phyloP scores from a whole-genome alignment of 2,888 invertebrate species.

The Sarcophaga rosellei region DNA sequence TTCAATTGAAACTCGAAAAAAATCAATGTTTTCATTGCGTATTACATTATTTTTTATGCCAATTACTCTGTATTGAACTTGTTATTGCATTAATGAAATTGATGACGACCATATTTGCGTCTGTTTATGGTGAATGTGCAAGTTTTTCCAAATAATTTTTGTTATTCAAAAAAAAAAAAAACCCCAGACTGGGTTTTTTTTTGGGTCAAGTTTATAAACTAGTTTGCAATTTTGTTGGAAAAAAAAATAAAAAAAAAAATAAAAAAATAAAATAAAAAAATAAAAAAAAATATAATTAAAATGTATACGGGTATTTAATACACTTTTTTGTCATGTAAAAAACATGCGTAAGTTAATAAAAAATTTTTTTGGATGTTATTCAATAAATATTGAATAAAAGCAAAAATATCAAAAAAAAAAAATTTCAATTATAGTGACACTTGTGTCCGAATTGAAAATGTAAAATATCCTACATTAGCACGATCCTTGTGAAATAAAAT shows the following conservation, averaged over 20 bases:
- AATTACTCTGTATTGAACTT: neutral
- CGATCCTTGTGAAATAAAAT: too few species aligned
- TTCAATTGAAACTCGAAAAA: too few species aligned
- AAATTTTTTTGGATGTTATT: too few species aligned
- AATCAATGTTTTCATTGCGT: too few species aligned
- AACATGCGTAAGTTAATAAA: neutral
- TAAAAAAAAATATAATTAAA: neutral
- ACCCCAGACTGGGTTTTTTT: neutral
- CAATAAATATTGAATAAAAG: too few species aligned
- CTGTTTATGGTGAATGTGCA: conserved; percentile 3
- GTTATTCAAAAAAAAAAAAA: neutral
- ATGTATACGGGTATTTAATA: neutral
- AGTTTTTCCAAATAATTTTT: conserved; percentile 2
- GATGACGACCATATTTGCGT: neutral
- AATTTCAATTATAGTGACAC: too few species aligned
- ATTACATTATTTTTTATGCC: too few species aligned
- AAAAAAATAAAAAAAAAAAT: too few species aligned
- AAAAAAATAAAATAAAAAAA: too few species aligned
- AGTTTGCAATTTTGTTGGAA: neutral
- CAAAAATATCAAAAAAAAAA: too few species aligned
- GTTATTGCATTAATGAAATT: neutral
- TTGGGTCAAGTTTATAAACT: conserved; percentile 27
- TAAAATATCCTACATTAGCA: too few species aligned
- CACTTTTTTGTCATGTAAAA: neutral
- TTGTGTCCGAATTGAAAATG: too few species aligned